These are phyloP conservation scores for Aphyosemion australe DNA, from an alignment of 2,113 vertebrate species.

Conservation along the genomic window DNA sequence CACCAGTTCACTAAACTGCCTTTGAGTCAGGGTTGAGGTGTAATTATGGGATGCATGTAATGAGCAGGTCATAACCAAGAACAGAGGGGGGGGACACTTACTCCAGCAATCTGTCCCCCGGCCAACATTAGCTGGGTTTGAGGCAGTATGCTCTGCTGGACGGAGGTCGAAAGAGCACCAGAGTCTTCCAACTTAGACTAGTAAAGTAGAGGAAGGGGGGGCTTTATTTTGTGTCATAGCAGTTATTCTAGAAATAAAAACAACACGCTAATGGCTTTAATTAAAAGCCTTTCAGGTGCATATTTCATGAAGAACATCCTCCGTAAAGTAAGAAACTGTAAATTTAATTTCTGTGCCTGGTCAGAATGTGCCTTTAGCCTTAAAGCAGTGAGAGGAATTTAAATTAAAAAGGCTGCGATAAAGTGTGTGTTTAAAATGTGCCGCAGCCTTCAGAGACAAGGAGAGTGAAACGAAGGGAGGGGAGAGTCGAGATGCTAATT, in stretches of 20 bases:
- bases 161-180: slow-evolving; percentile 87
- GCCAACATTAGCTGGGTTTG: slow-evolving; percentile 97
- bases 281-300: slow-evolving; percentile 4
- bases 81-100: slow-evolving; percentile 79
- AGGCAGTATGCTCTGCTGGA: slow-evolving; percentile 91
- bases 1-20: slow-evolving; percentile 12
- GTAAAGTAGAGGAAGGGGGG: slow-evolving; percentile 62
- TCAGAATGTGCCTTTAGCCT: slow-evolving; percentile 40
- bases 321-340: background rate
- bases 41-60: slow-evolving; percentile 32
- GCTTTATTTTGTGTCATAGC: slow-evolving; percentile 6
- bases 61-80: slow-evolving; percentile 27
- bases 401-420: slow-evolving; percentile 58
- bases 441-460: slow-evolving; percentile 77
- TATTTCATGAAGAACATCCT: background rate
- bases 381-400: slow-evolving; percentile 41
- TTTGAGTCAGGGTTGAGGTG: slow-evolving; percentile 15
- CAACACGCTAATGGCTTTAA: slow-evolving; percentile 9
- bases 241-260: slow-evolving; percentile 1
- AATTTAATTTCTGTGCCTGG: slow-evolving; percentile 19
- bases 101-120: slow-evolving; percentile 96
- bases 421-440: slow-evolving; percentile 69
- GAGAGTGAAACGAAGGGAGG: slow-evolving; percentile 51
- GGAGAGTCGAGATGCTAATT: slow-evolving; percentile 90
- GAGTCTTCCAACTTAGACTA: slow-evolving; percentile 95